A percentile compares a stretch with the other conserved stretches of the same genome.
These are phyloP conservation scores for Coturnix japonica DNA, from an alignment of 2,113 vertebrate genomes.

Conservation along the genomic window DNA sequence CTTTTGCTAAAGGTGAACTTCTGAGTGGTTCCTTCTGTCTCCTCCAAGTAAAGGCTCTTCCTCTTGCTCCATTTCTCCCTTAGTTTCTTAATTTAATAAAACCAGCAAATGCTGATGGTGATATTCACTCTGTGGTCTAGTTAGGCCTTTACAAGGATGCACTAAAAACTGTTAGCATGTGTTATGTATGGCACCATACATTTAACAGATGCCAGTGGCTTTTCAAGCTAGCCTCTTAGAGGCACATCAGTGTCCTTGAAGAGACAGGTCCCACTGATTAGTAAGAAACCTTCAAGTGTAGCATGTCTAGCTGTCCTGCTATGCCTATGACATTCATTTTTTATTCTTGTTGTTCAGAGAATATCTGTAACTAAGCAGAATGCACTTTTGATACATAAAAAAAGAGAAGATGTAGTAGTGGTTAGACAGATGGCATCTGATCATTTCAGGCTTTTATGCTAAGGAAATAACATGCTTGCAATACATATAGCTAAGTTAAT, in stretches of 20 bases:
- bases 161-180: not conserved
- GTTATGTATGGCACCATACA: not conserved
- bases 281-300: not conserved
- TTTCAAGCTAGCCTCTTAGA: not conserved
- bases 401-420: conserved; percentile 12
- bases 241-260: not conserved
- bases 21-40: not conserved
- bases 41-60: not conserved
- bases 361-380: conserved; percentile 44
- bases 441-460: conserved; percentile 50
- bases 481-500: conserved; percentile 68
- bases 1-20: not conserved
- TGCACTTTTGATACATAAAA: conserved; percentile 31
- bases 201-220: not conserved
- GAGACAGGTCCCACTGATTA: not conserved
- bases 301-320: not conserved
- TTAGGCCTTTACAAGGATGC: not conserved
- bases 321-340: not conserved
- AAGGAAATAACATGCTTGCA: conserved; percentile 60
- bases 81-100: not conserved
- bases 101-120: not conserved
- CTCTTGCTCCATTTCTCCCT: not conserved
- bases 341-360: conserved; percentile 3
- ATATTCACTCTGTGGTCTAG: not conserved
- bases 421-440: conserved; percentile 60